Base-by-base conservation (phyloP, 1,140 invertebrate species). In the Magallana ariakensis region DNA sequence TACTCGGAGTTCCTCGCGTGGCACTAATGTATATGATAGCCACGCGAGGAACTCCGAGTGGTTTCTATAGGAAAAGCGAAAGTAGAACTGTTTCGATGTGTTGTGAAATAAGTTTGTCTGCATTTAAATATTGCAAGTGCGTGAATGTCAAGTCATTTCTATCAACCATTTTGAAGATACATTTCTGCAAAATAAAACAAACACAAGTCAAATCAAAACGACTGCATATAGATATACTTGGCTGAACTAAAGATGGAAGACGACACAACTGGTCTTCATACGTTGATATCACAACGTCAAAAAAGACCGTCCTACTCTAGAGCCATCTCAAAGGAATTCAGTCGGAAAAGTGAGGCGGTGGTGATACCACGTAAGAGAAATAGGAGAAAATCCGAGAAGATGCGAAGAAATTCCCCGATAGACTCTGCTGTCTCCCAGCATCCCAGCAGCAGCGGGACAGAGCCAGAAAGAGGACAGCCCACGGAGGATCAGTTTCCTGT, bases 301-400 rank as follows among this genome's bases (percentile, higher is more conserved):
- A 46, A 60, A n/a, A n/a, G 85, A 15, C 85, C 85, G 57, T 82
- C 66, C 9, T 87, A 87, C 83, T 54, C 85, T n/a, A 19, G 85
- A 19, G 56, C 70, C 11, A 87, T 87, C 19, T 87, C 85, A 9
- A 55, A 83, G 58, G 85, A 87, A 46, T 87, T 87, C 57, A 54
- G 81, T 9, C 56, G 46, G 19, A 10, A 33, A 62, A 33, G 7
- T 33, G 66, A 26, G 13, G 22, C 22, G 9, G 19, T 26, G 33
- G 66, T 13, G 11, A 11, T 46, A 46, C 33, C 33, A 46, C 33
- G 33, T 19, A n/a, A 16, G 16, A 75, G 66, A 75, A 26, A 10
- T 1, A 70, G 22, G 9, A 70, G 62, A 22, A 70, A 22, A 70
- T 13, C 9, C 22, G 8, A 75, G 22, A 19, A 26, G 11, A 22